Conservation (phyloP, 1,140 invertebrate genomes). For the Sesamia nonagrioides region DNA sequence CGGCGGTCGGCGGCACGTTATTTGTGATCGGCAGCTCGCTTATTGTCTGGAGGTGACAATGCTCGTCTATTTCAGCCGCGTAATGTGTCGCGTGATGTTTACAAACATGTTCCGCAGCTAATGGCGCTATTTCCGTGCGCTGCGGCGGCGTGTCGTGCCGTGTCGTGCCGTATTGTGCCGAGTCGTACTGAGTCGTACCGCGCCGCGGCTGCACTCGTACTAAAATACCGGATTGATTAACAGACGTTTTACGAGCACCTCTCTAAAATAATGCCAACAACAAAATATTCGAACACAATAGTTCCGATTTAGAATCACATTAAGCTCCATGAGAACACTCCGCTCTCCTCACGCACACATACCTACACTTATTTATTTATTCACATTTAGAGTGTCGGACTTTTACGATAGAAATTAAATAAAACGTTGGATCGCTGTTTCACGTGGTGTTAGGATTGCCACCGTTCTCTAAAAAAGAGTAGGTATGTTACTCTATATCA, state of each 20-base stretch:
- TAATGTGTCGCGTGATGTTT: constrained; percentile 63
- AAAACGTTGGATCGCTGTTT: not conserved
- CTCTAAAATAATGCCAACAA: constrained; percentile 54
- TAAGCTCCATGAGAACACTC: constrained; percentile 30
- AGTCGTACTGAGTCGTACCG: constrained; percentile 30
- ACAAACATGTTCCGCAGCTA: constrained; percentile 65
- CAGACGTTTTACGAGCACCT: constrained; percentile 55
- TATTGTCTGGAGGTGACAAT: constrained; percentile 38
- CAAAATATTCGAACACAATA: constrained; percentile 51
- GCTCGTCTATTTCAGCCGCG: constrained; percentile 44
- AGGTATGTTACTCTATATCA: too few relatives aligned
- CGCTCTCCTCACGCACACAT: not conserved
- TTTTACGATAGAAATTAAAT: constrained; percentile 11
- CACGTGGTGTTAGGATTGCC: too few relatives aligned
- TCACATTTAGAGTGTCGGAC: constrained; percentile 6
- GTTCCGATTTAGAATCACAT: constrained; percentile 53
- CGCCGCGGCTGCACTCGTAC: constrained; percentile 42
- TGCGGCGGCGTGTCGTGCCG: constrained; percentile 28
- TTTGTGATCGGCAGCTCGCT: constrained; percentile 17
- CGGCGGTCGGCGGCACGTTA: constrained; percentile 41
- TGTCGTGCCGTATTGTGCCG: constrained; percentile 23
- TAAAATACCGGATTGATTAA: constrained; percentile 58
- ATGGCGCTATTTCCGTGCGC: constrained; percentile 62
- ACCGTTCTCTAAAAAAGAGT: too few relatives aligned
- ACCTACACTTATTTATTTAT: constrained; percentile 23